Base-by-base conservation (phyloP, 1,140 invertebrate genomes). In the Pseudomyrmex gracilis region DNA sequence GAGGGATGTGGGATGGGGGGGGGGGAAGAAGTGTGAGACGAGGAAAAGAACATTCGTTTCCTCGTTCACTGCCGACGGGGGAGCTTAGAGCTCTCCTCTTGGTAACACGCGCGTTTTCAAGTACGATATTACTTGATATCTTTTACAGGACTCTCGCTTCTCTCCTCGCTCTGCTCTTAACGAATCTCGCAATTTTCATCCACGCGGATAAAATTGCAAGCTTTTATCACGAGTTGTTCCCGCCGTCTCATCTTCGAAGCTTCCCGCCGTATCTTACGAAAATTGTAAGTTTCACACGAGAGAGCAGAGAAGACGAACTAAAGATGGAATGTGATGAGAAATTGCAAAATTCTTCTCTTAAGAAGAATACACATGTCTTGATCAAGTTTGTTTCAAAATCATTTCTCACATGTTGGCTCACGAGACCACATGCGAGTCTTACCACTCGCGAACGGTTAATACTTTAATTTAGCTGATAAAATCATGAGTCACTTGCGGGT, bases 41-140 rank as follows among this genome's bases (percentile, higher is more conserved):
- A 22, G 63, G 34, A 64, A 66, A 87, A 85, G 77, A 61, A 13
- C 22, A 74, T 73, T 87, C 77, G 67, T 63, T 87, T 73, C 64
- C 64, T 60, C n/a, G 24, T 34, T n/a, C 10, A 20, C 17, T 20
- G 10, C 15, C 0, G 15, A 7, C 34, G 7, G 34, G n/a, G n/a
- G n/a, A n/a, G 5, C 34, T 8, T n/a, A n/a, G 8, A 10, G 17
- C 7, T 57, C 76, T 74, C 45, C 9, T 60, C 10, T 5, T 49
- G 58, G 34, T 51, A 73, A 7, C 34, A 34, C 34, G 34, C 7
- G 10, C 8, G 20, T 10, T 15, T 84, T 20, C 45, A 61, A 80
- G n/a, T n/a, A n/a, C n/a, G n/a, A 73, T 61, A 45, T 2, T n/a
- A 57, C 22, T 10, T n/a, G 17, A 70, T 78, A 47, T 53, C 53